Base-by-base conservation (phyloP, 1,140 invertebrate species). In the Triops longicaudatus region DNA sequence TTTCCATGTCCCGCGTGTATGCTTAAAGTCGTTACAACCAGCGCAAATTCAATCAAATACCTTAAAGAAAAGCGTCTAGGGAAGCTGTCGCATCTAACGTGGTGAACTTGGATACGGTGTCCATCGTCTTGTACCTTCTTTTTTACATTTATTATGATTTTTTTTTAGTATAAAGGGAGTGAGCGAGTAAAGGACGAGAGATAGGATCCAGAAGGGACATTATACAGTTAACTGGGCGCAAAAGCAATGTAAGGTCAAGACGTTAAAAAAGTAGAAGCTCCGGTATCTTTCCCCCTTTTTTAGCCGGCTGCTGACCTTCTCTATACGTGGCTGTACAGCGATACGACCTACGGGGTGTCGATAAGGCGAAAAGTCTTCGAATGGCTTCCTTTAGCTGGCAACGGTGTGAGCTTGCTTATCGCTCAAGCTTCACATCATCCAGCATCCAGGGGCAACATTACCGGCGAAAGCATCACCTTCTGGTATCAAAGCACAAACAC, bases 311-410 rank as follows among this genome's bases (percentile, higher is more conserved):
- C 17, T 22, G 50, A 14, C 10, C 50, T 63, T 63, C 50, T 63
- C 50, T 63, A 63, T 63, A 63, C 50, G 50, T 22, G 10, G 50
- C 50, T 63, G 17, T 63, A 63, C 50, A 11, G 14, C 14, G 50
- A 63, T 63, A 63, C 50, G 50, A 63, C 50, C 6, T 63, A 63
- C 50, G 14, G 50, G 44, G n/a, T 37, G 50, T 22, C 14, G 50
- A 63, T 63, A 63, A 63, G 50, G 22, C 14, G 50, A 63, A 63
- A 63, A 63, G 50, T 14, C 50, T 63, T 63, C 50, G 31, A 37
- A 63, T 63, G 50, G 50, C 50, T 63, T 63, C 50, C 50, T 63
- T 63, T 63, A 14, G 50, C 50, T 63, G 50, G 50, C 50, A n/a
- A 63, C 31, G 31, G 31, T 37, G 31, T 7, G 31, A 22, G 50